Conservation (phyloP, 2,113 vertebrate genomes). For the Haemorhous mexicanus region DNA sequence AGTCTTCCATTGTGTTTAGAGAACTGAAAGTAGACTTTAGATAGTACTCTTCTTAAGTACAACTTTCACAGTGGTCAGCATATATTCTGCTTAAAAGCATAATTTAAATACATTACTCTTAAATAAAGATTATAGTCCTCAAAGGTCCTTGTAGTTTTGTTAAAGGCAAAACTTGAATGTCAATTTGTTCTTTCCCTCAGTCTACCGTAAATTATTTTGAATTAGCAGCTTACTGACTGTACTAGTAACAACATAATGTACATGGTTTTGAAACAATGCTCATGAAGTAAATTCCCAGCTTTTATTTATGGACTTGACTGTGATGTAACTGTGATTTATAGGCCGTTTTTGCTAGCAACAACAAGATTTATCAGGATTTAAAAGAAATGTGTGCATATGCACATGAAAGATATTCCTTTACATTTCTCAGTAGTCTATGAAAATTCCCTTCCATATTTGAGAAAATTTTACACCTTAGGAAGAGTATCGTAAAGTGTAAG, state of each 20-base stretch:
- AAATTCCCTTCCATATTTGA: background rate
- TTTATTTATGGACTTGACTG: background rate
- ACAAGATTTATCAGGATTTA: background rate
- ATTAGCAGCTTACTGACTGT: background rate
- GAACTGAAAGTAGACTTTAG: background rate
- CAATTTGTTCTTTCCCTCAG: background rate
- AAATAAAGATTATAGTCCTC: background rate
- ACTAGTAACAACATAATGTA: background rate
- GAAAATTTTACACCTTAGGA: background rate
- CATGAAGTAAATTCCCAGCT: background rate
- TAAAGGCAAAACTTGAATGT: background rate
- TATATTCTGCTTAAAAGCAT: background rate
- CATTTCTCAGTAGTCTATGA: background rate
- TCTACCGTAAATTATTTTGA: background rate
- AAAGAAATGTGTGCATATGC: background rate
- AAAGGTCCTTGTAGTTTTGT: background rate
- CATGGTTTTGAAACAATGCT: background rate
- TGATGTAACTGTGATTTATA: background rate
- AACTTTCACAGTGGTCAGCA: background rate
- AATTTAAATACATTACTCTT: background rate
- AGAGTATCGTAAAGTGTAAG: background rate
- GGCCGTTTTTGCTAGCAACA: background rate
- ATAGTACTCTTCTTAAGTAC: background rate
- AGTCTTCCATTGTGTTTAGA: background rate
- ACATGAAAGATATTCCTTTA: background rate